Conservation (phyloP, 2,113 vertebrate genomes). For the Hystrix brachyura region DNA sequence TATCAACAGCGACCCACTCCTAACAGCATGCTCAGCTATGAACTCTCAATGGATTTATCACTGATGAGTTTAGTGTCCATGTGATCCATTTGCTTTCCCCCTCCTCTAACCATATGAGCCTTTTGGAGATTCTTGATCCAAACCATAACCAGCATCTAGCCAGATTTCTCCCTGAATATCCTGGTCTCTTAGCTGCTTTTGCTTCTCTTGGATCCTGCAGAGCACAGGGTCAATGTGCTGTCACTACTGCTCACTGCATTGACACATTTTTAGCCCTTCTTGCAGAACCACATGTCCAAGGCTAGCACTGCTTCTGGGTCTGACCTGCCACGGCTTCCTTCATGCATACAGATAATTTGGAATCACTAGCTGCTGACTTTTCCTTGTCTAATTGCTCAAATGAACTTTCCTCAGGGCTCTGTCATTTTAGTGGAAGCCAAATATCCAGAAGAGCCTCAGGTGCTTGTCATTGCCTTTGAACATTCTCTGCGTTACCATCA, state of each 20-base stretch:
- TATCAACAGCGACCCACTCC: neutral
- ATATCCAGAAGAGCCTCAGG: neutral
- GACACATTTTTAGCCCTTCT: too few relatives aligned
- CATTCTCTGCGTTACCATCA: neutral
- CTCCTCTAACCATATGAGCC: neutral
- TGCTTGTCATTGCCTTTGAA: neutral
- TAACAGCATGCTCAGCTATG: neutral
- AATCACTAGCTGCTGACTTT: neutral
- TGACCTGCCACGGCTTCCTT: neutral
- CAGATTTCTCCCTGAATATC: neutral
- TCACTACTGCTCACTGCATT: rapidly evolving
- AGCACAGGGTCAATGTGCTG: neutral
- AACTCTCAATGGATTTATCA: neutral
- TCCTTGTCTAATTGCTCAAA: neutral
- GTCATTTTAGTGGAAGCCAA: neutral
- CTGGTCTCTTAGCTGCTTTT: neutral
- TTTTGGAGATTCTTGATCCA: neutral
- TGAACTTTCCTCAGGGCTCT: neutral
- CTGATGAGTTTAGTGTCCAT: neutral
- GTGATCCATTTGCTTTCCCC: neutral
- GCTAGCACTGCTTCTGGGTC: neutral
- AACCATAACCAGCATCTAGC: neutral
- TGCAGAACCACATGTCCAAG: neutral
- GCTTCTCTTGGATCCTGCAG: neutral
- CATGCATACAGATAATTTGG: neutral